Evolutionary conservation across 2,113 vertebrate genomes (phyloP).

Genomic region (Toxostoma redivivum): DNA sequence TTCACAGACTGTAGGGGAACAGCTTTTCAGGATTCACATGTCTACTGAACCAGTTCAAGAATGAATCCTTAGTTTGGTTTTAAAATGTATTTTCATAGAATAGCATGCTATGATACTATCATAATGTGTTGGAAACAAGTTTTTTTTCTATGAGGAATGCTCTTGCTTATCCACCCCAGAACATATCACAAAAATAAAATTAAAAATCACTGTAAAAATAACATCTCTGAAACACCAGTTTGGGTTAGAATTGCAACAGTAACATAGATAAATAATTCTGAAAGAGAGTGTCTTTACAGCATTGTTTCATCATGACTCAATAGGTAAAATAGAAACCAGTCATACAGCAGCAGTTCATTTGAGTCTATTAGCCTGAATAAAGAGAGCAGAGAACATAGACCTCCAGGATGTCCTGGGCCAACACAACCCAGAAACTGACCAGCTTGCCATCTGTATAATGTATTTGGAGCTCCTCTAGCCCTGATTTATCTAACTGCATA

Average conservation of each 20-base stretch:
- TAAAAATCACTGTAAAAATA: neutral
- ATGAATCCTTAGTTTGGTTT: neutral
- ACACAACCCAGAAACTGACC: neutral
- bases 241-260: neutral
- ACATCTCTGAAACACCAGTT: neutral
- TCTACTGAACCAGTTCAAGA: neutral
- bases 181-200: neutral
- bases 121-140: neutral
- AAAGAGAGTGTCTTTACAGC: neutral
- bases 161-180: neutral
- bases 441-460: accelerated
- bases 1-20: neutral
- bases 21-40: neutral
- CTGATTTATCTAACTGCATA: neutral
- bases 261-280: neutral
- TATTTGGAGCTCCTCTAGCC: neutral
- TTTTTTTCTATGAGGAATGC: neutral
- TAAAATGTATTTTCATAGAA: neutral
- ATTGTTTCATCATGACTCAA: neutral
- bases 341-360: neutral
- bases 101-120: accelerated
- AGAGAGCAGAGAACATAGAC: neutral
- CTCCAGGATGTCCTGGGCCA: neutral
- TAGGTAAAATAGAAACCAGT: neutral
- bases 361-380: neutral